Conservation (phyloP, 2,113 vertebrate species). For the Tychaedon coryphoeus region DNA sequence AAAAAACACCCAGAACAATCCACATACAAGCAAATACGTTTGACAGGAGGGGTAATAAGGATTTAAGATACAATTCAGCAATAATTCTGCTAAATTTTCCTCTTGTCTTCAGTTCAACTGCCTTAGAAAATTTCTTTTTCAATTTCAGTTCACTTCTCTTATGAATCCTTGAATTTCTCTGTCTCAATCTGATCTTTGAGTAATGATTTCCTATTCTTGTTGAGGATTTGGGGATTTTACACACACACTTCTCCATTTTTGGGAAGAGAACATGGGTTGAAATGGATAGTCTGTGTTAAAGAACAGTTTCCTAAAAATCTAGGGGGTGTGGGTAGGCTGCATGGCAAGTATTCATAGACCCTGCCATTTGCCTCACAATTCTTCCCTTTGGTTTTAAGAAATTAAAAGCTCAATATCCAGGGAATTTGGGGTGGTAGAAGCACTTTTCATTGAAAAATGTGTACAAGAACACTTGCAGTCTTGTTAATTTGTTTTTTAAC, state of each 20-base stretch:
- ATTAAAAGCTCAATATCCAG: neutral
- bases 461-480: neutral
- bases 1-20: neutral
- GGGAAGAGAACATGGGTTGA: rapidly evolving
- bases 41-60: neutral
- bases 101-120: neutral
- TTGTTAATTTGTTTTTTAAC: neutral
- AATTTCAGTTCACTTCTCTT: neutral
- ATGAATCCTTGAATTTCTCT: neutral
- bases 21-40: neutral
- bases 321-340: neutral
- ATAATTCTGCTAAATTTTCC: neutral
- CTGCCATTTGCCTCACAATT: neutral
- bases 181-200: neutral
- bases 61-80: neutral
- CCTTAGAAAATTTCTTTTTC: neutral
- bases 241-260: neutral
- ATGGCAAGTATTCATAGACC: neutral
- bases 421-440: neutral
- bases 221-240: neutral
- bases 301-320: neutral
- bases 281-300: neutral
- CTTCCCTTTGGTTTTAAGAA: neutral
- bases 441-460: neutral
- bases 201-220: neutral